A percentile compares a stretch with the other conserved stretches of the same genome.
Conservation (phyloP, 2,113 vertebrate species). For the Nyctereutes procyonoides region DNA sequence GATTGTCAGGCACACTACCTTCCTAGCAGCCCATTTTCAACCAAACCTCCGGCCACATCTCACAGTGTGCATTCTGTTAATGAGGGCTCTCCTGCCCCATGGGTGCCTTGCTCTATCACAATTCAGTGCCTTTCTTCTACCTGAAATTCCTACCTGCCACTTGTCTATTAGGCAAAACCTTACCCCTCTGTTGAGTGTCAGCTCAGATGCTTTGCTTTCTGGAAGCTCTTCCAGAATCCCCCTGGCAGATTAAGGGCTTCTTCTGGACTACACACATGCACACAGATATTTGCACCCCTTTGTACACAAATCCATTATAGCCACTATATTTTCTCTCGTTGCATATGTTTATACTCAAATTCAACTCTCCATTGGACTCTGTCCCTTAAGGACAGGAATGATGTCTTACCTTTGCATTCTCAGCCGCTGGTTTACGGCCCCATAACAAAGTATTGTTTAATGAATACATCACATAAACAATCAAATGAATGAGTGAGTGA, state of each 20-base stretch:
- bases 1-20: neutral
- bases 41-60: neutral
- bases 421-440: neutral
- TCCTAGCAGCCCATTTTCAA: neutral
- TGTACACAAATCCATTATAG: neutral
- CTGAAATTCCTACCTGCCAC: neutral
- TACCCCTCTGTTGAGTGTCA: neutral
- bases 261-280: neutral
- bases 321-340: neutral
- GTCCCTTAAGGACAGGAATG: neutral
- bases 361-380: neutral
- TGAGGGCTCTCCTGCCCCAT: neutral
- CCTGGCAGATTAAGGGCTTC: neutral
- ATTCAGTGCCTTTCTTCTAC: neutral
- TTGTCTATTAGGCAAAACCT: neutral
- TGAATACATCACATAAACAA: neutral
- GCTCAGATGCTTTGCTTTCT: neutral
- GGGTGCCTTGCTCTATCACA: rapidly evolving
- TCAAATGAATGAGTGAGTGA: neutral
- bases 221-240: neutral
- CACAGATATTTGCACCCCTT: neutral
- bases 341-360: neutral
- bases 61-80: too few species aligned
- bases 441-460: neutral
- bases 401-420: neutral